A percentile compares a stretch with the other conserved stretches of the same genome.
These are phyloP conservation scores for Anhinga rufa DNA, from an alignment of 2,113 vertebrate species.

Conservation along the genomic window DNA sequence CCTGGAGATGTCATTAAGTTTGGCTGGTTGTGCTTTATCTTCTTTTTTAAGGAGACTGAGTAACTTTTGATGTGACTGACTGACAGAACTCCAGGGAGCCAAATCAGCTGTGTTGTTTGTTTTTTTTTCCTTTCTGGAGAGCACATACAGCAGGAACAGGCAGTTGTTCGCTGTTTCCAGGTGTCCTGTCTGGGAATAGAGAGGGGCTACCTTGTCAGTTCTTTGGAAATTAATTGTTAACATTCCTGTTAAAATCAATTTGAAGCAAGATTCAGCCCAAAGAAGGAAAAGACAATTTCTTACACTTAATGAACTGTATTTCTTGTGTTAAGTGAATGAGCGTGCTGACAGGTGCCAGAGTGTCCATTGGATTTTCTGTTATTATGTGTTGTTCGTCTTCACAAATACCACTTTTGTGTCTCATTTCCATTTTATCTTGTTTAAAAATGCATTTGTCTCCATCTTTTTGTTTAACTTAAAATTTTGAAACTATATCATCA, in stretches of 20 bases:
- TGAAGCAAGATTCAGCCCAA: background rate
- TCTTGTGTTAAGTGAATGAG: background rate
- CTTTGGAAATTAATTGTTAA: background rate
- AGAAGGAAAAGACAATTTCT: background rate
- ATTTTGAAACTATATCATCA: background rate
- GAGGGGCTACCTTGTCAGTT: background rate
- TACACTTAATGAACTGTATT: background rate
- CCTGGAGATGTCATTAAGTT: background rate
- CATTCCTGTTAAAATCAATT: background rate
- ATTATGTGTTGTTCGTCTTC: background rate
- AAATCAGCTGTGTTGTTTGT: background rate
- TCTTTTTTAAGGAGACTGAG: background rate
- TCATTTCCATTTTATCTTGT: background rate
- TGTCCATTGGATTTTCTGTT: background rate
- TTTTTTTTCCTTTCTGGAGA: background rate
- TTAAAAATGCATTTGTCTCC: background rate
- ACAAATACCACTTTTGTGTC: background rate
- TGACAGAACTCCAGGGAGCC: background rate
- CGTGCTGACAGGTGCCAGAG: background rate
- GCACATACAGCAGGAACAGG: background rate
- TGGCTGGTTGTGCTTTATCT: background rate
- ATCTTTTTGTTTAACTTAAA: background rate
- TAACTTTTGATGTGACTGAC: background rate
- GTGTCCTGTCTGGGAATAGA: background rate
- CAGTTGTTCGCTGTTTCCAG: background rate